Conservation (phyloP, 2,797 vertebrate genomes). For the Phataginus tricuspis region DNA sequence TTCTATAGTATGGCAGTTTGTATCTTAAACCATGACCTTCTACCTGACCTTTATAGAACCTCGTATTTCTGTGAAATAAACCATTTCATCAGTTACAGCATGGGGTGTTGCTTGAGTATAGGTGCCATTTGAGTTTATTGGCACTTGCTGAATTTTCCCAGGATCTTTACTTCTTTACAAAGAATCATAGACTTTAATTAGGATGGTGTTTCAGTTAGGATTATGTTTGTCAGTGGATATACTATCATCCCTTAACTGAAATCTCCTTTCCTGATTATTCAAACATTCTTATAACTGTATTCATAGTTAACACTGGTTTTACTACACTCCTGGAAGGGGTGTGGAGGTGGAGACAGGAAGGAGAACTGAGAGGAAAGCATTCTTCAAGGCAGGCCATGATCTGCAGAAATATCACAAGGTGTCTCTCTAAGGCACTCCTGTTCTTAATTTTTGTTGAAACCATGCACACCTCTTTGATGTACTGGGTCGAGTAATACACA, state of each 20-base stretch:
- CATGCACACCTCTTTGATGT: constrained; percentile 84
- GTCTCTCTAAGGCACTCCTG: constrained; percentile 81
- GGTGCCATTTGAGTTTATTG: neutral
- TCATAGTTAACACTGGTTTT: constrained; percentile 17
- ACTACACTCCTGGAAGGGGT: constrained; percentile 22
- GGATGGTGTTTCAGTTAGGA: neutral
- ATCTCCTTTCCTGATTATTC: neutral
- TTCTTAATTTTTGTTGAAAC: constrained; percentile 85
- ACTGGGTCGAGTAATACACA: constrained; percentile 80
- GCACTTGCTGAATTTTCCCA: neutral
- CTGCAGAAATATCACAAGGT: constrained; percentile 70
- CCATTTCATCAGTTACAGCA: neutral
- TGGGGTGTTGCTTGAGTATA: neutral
- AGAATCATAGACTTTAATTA: neutral
- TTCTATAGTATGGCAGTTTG: neutral
- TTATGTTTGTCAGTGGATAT: neutral
- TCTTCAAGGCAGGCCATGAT: constrained; percentile 72
- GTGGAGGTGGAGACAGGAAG: constrained; percentile 48
- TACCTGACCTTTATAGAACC: neutral
- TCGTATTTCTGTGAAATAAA: neutral
- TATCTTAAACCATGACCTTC: neutral
- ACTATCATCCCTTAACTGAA: neutral
- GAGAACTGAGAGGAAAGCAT: constrained; percentile 63
- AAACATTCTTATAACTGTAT: constrained; percentile 19
- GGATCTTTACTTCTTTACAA: neutral